Evolutionary conservation across 2,888 invertebrate species (phyloP).

Genomic region (Meghimatium bilineatum): DNA sequence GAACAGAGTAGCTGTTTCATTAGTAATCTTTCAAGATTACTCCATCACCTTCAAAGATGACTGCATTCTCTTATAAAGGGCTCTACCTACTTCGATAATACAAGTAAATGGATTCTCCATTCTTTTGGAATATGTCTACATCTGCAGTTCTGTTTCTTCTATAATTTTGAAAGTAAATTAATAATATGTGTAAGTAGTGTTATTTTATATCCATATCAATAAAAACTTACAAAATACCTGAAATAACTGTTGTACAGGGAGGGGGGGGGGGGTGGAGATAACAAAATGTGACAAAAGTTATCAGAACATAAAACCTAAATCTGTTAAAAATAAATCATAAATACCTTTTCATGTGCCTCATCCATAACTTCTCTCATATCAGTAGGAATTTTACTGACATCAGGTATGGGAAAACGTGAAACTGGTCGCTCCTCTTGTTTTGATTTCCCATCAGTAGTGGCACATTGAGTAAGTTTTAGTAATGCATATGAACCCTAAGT

Average conservation of each 20-base stretch:
- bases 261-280: background rate
- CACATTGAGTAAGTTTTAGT: background rate
- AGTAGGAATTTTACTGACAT: slow-evolving; percentile 53
- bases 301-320: background rate
- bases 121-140: no score
- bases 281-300: background rate
- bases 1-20: no score
- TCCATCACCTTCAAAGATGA: no score
- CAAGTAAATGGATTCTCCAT: no score
- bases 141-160: no score
- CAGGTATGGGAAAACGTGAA: slow-evolving; percentile 61
- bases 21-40: no score
- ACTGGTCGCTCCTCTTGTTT: slow-evolving; percentile 26
- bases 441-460: slow-evolving; percentile 1
- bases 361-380: slow-evolving; percentile 57
- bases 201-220: background rate
- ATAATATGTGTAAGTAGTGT: background rate
- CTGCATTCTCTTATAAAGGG: no score
- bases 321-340: background rate
- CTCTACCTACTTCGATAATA: no score
- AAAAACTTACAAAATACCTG: background rate
- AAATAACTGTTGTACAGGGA: background rate
- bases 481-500: background rate
- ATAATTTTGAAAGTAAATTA: background rate
- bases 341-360: slow-evolving; percentile 58